Evolutionary conservation across 2,888 invertebrate genomes (phyloP).

Genomic region (Odontomyia ornata): DNA sequence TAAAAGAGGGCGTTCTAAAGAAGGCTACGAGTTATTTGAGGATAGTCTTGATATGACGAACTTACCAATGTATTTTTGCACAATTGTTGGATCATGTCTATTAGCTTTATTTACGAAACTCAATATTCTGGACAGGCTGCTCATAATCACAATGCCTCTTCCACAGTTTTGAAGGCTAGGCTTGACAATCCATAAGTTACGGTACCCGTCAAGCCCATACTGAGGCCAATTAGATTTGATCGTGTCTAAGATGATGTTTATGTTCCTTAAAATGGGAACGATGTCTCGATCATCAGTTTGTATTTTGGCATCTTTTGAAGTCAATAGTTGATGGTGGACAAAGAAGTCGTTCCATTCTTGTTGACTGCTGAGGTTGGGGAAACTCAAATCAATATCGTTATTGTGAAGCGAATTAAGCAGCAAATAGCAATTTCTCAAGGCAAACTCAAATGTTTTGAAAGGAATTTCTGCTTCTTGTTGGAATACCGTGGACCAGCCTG

Average conservation of each 20-base stretch:
- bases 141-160: slow-evolving; percentile 86
- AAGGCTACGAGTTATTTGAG: not conserved
- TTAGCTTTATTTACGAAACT: slow-evolving; percentile 75
- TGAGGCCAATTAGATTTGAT: slow-evolving; percentile 82
- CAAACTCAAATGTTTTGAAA: slow-evolving; percentile 80
- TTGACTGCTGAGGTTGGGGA: slow-evolving; percentile 73
- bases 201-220: slow-evolving; percentile 82
- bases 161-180: slow-evolving; percentile 74
- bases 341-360: slow-evolving; percentile 75
- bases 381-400: slow-evolving; percentile 75
- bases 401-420: slow-evolving; percentile 78
- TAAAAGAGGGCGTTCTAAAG: slow-evolving; percentile 74
- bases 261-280: slow-evolving; percentile 61
- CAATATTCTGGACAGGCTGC: slow-evolving; percentile 84
- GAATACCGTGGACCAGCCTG: slow-evolving; percentile 69
- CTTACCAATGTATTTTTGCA: slow-evolving; percentile 94
- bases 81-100: slow-evolving; percentile 82
- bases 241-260: slow-evolving; percentile 71
- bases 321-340: not conserved
- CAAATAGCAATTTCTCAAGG: slow-evolving; percentile 79
- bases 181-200: slow-evolving; percentile 94
- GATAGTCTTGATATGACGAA: not conserved
- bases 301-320: slow-evolving; percentile 60
- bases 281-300: slow-evolving; percentile 57
- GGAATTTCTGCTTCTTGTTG: slow-evolving; percentile 72